Percentiles rank a stretch among this genome's conserved stretches.
These are phyloP conservation scores for Megaceryle maxima DNA, from an alignment of 2,113 vertebrate species.

Conservation along the genomic window DNA sequence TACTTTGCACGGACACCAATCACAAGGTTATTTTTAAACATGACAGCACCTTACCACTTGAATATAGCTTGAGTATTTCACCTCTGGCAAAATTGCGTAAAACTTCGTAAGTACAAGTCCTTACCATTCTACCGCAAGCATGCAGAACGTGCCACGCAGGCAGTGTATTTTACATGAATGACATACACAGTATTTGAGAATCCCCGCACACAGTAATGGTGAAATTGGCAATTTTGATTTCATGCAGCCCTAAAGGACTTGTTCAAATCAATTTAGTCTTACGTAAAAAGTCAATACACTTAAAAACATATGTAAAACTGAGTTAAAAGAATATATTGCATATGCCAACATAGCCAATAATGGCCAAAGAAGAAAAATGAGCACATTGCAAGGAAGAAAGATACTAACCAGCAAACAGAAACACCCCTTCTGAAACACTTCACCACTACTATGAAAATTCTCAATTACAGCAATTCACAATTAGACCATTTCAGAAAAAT, in stretches of 20 bases:
- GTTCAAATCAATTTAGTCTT: background rate
- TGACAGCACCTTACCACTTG: slow-evolving; percentile 36
- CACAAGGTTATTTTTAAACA: background rate
- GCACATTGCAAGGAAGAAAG: background rate
- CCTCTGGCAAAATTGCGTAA: background rate
- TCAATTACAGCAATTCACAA: slow-evolving; percentile 59
- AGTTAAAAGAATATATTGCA: background rate
- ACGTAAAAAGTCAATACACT: background rate
- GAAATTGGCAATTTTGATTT: slow-evolving; percentile 1
- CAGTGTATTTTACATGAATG: background rate
- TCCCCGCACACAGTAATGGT: slow-evolving; percentile 49
- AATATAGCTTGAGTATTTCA: slow-evolving; percentile 43
- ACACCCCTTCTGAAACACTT: slow-evolving; percentile 12
- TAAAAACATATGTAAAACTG: background rate
- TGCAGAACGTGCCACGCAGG: slow-evolving; percentile 20
- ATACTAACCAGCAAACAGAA: background rate
- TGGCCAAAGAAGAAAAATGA: background rate
- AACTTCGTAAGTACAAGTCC: background rate
- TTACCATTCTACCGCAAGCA: background rate
- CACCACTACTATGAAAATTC: slow-evolving; percentile 68
- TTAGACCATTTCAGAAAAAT: background rate
- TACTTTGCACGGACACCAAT: background rate
- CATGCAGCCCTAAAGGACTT: background rate
- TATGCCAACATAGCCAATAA: background rate
- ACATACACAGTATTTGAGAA: slow-evolving; percentile 58